Base-by-base conservation (phyloP, 2,113 vertebrate genomes). In the Amphiprion ocellaris region DNA sequence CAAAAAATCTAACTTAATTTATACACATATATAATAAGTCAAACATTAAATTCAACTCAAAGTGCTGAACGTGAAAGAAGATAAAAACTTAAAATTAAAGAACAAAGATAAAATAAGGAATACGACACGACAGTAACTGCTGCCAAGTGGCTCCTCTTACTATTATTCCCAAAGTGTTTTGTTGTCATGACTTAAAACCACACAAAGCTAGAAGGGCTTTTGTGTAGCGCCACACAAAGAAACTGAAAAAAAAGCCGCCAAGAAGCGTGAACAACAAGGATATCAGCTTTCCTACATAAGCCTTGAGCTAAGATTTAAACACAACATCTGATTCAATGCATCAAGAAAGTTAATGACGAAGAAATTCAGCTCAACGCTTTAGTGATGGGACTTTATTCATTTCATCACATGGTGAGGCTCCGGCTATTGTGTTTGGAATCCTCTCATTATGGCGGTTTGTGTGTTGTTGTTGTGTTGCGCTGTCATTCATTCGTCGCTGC, bases 401-500 rank as follows among this genome's bases (percentile, higher is more conserved):
- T 15, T 37, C 59, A 81, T 79, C 52, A 50, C 44, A 68, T 23
- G 55, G 56, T 7, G 33, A 82, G 1, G 69, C 62, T 73, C 46
- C 80, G 61, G 65, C 64, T 58, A 49, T 37, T 37, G 5, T 50
- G 41, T 4, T 55, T 23, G 50, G 53, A 50, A 61, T 50, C 53
- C 60, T 67, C 30, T 69, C 59, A 52, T 59, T 69, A 65, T 15
- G 65, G 62, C 0, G 2, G 55, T 67, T 58, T 74, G 65, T 49
- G 39, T 76, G 74, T 37, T 21, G 67, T 61, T 30, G 60, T 2
- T 56, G 50, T 0, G 79, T 79, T 79, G 66, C 54, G 50, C 66
- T 70, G 70, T 81, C 77, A 74, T 69, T 89, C 62, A 69, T 63
- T 82, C 72, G 65, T 79, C 0, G 17, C 14, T 65, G 81, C 54